These are phyloP conservation scores for Buathra laborator DNA, from an alignment of 2,888 invertebrate genomes.

Conservation along the genomic window DNA sequence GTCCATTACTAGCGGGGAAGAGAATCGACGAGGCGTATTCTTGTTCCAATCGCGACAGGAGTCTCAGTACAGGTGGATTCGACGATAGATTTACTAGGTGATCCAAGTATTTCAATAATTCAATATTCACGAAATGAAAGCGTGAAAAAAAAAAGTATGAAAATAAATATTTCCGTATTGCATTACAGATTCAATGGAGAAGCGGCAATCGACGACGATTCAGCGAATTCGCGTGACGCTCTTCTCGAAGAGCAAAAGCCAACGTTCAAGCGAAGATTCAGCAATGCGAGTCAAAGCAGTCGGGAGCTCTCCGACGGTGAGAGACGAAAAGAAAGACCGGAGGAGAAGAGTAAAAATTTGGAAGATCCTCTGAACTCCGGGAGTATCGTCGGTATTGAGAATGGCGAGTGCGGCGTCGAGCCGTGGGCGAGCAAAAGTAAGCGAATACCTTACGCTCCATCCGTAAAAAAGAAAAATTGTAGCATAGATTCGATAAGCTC, in stretches of 20 bases:
- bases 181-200: constrained; percentile 80
- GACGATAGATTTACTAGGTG: constrained; percentile 82
- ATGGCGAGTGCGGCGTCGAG: constrained; percentile 79
- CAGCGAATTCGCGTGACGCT: constrained; percentile 83
- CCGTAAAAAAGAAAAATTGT: constrained; percentile 11
- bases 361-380: constrained; percentile 82
- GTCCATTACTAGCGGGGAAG: constrained; percentile 80
- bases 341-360: constrained; percentile 77
- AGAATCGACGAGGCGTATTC: constrained; percentile 75
- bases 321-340: constrained; percentile 72
- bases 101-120: constrained; percentile 1
- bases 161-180: neutral
- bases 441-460: constrained; percentile 44
- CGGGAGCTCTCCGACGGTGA: constrained; percentile 82
- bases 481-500: constrained; percentile 24
- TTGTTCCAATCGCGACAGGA: constrained; percentile 79
- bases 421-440: constrained; percentile 83
- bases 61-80: constrained; percentile 79
- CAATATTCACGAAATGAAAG: too few relatives aligned
- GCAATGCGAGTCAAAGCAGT: constrained; percentile 83
- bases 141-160: neutral
- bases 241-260: constrained; percentile 79
- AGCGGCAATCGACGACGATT: constrained; percentile 80
- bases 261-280: constrained; percentile 80
- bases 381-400: constrained; percentile 88